Base-by-base conservation (phyloP, 2,113 vertebrate genomes). In the Marmota monax region DNA sequence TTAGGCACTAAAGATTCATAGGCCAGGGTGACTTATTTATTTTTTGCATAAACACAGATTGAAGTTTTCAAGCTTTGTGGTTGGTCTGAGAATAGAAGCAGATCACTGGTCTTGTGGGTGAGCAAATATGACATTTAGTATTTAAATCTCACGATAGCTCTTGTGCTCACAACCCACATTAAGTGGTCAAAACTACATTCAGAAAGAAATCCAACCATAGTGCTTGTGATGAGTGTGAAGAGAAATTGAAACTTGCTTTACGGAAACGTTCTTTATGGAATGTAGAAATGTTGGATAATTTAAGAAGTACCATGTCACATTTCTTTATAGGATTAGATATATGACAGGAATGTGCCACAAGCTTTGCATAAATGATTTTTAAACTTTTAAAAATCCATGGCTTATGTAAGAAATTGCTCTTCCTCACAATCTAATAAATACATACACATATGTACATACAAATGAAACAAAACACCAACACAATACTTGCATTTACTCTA, bases 261-360 rank as follows among this genome's bases (percentile, higher is more conserved):
- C 58, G 94, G 88, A 70, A 76, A 22, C 4, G 18, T 58, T 83
- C 23, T 84, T 76, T 73, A 78, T 3, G 83, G 72, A 93, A 92
- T 72, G 56, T 25, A 65, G 72, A 76, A 84, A 90, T 90, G n/a
- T 53, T 94, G 78, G 45, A 65, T 95, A 88, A 96, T 92, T 94
- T 96, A 96, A 90, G 79, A 95, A 77, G 67, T 39, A 88, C 27
- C 23, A 34, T 88, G 77, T 74, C 91, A 90, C 34, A 69, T 78
- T 83, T 45, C n/a, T 91, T 83, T 79, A 58, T 45, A 22, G 12
- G 25, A 51, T 61, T 94, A 70, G 37, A 83, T 86, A 37, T 51
- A 58, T 70, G 94, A 90, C 39, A 88, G 14, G 32, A 45, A 90
- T 91, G 39, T 78, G 37, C 11, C 58, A 78, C 48, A 53, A 34